Evolutionary conservation across 1,140 invertebrate species (phyloP), one percentile per base, ranked within the genome.

Genomic region (Zophobas morio): DNA sequence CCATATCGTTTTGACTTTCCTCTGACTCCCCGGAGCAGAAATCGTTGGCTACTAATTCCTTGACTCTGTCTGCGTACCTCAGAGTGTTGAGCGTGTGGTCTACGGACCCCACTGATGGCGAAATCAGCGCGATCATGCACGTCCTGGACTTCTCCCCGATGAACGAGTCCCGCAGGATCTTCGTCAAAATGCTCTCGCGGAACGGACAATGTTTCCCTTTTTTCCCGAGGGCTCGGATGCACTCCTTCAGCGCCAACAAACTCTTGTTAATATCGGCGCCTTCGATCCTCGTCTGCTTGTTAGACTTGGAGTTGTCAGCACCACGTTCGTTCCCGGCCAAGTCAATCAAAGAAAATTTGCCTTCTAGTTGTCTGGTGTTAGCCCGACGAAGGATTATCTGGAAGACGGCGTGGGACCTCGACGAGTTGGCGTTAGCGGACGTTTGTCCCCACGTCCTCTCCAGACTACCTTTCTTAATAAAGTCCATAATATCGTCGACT

Each of bases 81-180:
- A 99, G 88, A 32, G 98, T 99, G 87, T 99, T 99, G 46, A 99
- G 88, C 1, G 97, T 98, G 88, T 99, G 97, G 88, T 99, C 98
- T 87, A 97, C 98, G 1, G 96, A 98, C 84, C 91, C 93, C 88
- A 98, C 91, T 49, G 96, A 96, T 40, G 98, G 98, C 84, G 96
- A 98, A 79, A 99, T 97, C 94, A 99, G 99, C 35, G 98, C 98
- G 85, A 99, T 99, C 98, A 99, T 99, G 87, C 98, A 99, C 1
- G 98, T 99, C 86, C 94, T 94, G 36, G 96, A 97, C 88, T 99
- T 99, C 85, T 99, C 97, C 39, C 98, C 98, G 82, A 99, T 98
- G 87, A 99, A 99, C n/a, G 96, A 98, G 88, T 99, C 98, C 81
- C 98, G 91, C 71, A 99, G 88, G 63, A 99, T 98, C 89, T 99